These are phyloP conservation scores for Boleophthalmus pectinirostris DNA, from an alignment of 2,113 vertebrate species.

Conservation along the genomic window DNA sequence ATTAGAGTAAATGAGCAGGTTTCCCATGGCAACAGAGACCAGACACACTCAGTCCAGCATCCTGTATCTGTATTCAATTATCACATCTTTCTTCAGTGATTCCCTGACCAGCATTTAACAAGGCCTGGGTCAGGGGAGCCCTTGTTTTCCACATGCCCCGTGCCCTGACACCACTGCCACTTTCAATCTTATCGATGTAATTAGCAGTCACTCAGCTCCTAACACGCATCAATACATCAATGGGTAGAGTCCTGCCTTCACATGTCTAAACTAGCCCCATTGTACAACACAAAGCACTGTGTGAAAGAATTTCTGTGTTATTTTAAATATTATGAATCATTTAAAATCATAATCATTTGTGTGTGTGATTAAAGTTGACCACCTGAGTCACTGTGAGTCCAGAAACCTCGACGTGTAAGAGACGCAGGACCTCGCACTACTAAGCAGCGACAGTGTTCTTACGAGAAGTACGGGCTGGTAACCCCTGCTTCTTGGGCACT, in stretches of 20 bases:
- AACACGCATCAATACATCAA: slow-evolving; percentile 18
- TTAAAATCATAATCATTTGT: too few species aligned
- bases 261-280: neutral
- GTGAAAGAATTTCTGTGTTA: too few species aligned
- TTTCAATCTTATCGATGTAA: slow-evolving; percentile 22
- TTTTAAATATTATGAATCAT: too few species aligned
- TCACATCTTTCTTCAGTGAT: neutral
- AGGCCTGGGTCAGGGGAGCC: slow-evolving; percentile 2
- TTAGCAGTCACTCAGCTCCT: slow-evolving; percentile 13
- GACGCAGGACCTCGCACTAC: too few species aligned
- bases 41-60: neutral
- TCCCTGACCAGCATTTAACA: slow-evolving; percentile 10
- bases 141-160: slow-evolving; percentile 7
- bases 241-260: slow-evolving; percentile 9
- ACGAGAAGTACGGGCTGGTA: too few species aligned
- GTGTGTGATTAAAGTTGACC: too few species aligned
- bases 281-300: neutral
- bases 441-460: too few species aligned
- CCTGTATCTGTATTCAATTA: neutral
- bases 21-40: neutral
- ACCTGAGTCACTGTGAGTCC: too few species aligned
- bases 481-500: too few species aligned
- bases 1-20: neutral
- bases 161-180: slow-evolving; percentile 19
- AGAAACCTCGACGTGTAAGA: too few species aligned